Evolutionary conservation across 2,113 vertebrate genomes (phyloP).

Genomic region (Psophia crepitans): DNA sequence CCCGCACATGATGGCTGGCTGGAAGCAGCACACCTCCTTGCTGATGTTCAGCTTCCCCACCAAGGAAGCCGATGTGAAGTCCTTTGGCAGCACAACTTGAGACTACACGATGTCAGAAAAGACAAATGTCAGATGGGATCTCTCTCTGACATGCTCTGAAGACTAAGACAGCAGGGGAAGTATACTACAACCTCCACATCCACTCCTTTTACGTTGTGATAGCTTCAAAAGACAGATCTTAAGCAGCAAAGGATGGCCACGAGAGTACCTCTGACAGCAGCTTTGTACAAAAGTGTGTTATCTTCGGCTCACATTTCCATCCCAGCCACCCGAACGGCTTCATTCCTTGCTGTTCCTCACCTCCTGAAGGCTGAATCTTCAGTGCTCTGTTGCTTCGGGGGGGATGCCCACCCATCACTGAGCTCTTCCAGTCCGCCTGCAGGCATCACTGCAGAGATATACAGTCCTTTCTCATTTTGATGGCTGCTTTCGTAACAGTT

Average conservation of each 20-base stretch:
- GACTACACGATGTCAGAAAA: not conserved
- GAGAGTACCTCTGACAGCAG: not conserved
- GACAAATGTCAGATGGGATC: not conserved
- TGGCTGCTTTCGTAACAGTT: not conserved
- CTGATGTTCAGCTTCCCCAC: not conserved
- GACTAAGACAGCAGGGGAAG: not conserved
- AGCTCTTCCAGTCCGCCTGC: not conserved
- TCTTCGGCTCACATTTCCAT: not conserved
- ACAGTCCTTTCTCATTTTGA: not conserved
- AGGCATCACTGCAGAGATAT: not conserved
- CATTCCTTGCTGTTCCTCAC: accelerated
- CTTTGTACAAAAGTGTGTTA: not conserved
- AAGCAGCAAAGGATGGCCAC: not conserved
- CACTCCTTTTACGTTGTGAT: not conserved
- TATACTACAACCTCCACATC: not conserved
- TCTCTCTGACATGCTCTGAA: not conserved
- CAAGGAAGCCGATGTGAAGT: not conserved
- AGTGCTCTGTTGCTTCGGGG: not conserved
- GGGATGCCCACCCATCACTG: not conserved
- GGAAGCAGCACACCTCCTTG: not conserved
- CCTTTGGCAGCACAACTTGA: not conserved
- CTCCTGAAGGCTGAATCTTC: not conserved
- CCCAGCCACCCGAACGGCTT: accelerated
- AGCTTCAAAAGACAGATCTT: not conserved
- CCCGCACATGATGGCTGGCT: accelerated